These are phyloP conservation scores for Troides helena DNA, from an alignment of 2,888 invertebrate species.

Conservation along the genomic window DNA sequence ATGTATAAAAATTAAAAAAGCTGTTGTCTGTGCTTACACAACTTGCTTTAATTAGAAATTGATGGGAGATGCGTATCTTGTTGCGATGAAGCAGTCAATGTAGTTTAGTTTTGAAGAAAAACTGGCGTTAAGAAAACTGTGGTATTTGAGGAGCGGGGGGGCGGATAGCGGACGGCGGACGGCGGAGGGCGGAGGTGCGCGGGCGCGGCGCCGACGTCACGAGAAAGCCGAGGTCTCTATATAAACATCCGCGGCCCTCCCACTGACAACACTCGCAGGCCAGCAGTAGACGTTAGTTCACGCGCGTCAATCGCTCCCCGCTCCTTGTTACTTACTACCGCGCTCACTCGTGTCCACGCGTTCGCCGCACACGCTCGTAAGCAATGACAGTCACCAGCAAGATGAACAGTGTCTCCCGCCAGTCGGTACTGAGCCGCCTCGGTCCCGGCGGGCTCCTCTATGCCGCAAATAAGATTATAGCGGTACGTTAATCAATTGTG, in stretches of 20 bases:
- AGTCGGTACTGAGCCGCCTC: slow-evolving; percentile 70
- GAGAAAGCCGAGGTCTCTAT: slow-evolving; percentile 74
- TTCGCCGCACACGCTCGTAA: slow-evolving; percentile 54
- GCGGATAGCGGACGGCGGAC: slow-evolving; percentile 42
- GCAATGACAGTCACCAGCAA: slow-evolving; percentile 77
- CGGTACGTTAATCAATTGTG: slow-evolving; percentile 70
- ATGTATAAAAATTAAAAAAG: too few species aligned
- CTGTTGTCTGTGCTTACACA: neutral
- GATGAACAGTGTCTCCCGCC: slow-evolving; percentile 78
- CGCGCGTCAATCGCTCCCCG: slow-evolving; percentile 59
- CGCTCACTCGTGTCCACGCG: slow-evolving; percentile 60
- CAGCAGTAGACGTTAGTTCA: slow-evolving; percentile 56
- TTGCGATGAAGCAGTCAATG: slow-evolving; percentile 50
- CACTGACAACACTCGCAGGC: slow-evolving; percentile 67
- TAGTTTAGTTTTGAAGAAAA: slow-evolving; percentile 54
- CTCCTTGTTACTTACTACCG: slow-evolving; percentile 45
- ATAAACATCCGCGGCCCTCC: slow-evolving; percentile 66
- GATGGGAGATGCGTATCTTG: slow-evolving; percentile 8
- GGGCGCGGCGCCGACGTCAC: slow-evolving; percentile 60
- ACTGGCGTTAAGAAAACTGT: slow-evolving; percentile 61
- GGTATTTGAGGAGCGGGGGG: slow-evolving; percentile 25
- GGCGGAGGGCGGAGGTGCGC: slow-evolving; percentile 51
- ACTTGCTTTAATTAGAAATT: neutral
- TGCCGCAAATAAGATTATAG: slow-evolving; percentile 75
- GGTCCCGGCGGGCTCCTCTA: slow-evolving; percentile 75